phyloP scores from a whole-genome alignment of 2,113 vertebrate species.

The Mixornis gularis region DNA sequence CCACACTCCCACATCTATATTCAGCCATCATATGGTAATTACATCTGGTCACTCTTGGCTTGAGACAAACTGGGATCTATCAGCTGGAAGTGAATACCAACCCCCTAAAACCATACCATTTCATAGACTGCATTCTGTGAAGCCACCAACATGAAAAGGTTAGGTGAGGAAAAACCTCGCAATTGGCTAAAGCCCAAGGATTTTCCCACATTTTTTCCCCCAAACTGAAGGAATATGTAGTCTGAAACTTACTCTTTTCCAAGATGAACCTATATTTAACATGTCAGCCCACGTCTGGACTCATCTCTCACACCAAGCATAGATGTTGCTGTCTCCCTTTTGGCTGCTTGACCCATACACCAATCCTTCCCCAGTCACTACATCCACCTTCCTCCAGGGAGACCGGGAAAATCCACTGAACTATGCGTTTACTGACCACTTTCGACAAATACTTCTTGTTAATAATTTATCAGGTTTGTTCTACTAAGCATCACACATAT shows the following conservation, averaged over 20 bases:
- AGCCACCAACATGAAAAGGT: neutral
- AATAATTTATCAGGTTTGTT: neutral
- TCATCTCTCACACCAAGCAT: neutral
- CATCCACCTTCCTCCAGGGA: neutral
- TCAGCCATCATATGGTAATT: neutral
- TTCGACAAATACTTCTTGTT: neutral
- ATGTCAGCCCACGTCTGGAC: neutral
- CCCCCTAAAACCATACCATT: neutral
- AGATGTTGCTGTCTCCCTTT: neutral
- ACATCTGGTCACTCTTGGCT: neutral
- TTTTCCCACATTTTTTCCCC: neutral
- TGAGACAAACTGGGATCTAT: neutral
- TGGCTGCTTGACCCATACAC: neutral
- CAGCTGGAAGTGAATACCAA: neutral
- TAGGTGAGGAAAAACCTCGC: rapidly evolving
- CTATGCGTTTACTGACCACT: neutral
- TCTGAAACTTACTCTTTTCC: neutral
- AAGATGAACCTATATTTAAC: neutral
- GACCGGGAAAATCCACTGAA: neutral
- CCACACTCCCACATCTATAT: neutral
- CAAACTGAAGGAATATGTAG: rapidly evolving
- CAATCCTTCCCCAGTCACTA: neutral
- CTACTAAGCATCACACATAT: neutral
- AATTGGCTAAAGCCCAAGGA: neutral
- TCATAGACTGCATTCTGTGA: neutral